phyloP scores from a whole-genome alignment of 2,888 invertebrate genomes.

The Marronus borbonicus region DNA sequence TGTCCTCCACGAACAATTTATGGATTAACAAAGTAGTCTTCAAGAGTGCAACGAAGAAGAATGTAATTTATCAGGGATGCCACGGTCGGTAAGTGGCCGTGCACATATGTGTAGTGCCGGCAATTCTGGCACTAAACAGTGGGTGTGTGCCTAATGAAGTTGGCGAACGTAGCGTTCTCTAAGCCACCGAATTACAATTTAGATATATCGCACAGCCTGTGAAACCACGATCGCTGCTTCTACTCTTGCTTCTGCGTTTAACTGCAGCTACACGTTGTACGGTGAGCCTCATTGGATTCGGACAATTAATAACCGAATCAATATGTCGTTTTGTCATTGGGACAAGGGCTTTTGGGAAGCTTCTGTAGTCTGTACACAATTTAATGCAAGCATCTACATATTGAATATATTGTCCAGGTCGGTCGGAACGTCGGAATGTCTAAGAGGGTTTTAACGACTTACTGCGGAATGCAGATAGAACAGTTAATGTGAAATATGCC shows the following conservation, averaged over 20 bases:
- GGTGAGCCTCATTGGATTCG: slow-evolving; percentile 34
- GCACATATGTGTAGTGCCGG: slow-evolving; percentile 52
- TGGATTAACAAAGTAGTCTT: slow-evolving; percentile 19
- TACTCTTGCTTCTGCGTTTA: slow-evolving; percentile 7
- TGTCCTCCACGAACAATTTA: background rate
- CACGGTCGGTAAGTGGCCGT: slow-evolving; percentile 39
- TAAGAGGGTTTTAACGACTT: slow-evolving; percentile 38
- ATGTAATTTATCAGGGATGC: slow-evolving; percentile 43
- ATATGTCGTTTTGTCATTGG: slow-evolving; percentile 42
- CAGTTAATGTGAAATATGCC: slow-evolving; percentile 27
- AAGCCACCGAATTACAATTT: slow-evolving; percentile 49
- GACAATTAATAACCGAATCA: slow-evolving; percentile 44
- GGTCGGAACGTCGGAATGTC: slow-evolving; percentile 16
- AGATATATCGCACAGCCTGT: slow-evolving; percentile 41
- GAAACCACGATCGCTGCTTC: slow-evolving; percentile 8
- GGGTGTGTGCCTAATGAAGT: slow-evolving; percentile 54
- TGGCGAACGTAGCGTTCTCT: slow-evolving; percentile 51
- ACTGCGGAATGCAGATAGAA: slow-evolving; percentile 32
- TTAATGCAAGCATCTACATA: slow-evolving; percentile 35
- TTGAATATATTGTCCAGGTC: slow-evolving; percentile 31
- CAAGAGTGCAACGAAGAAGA: slow-evolving; percentile 13
- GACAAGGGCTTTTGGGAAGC: slow-evolving; percentile 23
- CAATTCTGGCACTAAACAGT: slow-evolving; percentile 55
- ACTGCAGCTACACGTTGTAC: background rate
- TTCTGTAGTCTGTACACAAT: slow-evolving; percentile 17